A percentile compares a stretch with the other conserved stretches of the same genome.
These are phyloP conservation scores for Alviniconcha marisindica DNA, from an alignment of 1,140 invertebrate species.

Conservation along the genomic window DNA sequence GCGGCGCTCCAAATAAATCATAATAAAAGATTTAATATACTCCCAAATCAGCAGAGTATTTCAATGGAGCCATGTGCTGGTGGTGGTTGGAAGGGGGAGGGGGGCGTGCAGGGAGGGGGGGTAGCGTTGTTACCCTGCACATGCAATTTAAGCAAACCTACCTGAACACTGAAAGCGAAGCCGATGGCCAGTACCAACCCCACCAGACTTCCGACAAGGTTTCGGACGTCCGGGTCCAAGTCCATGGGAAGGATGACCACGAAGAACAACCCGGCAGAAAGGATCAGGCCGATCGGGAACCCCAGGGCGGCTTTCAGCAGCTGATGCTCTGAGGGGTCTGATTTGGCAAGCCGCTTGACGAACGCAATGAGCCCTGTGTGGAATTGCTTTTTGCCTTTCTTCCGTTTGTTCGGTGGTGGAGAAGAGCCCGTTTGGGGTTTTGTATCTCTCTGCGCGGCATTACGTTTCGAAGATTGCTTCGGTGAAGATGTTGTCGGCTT, in stretches of 20 bases:
- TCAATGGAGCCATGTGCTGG: too few species aligned
- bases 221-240: constrained; percentile 38
- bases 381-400: not conserved
- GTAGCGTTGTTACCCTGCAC: too few species aligned
- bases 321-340: constrained; percentile 40
- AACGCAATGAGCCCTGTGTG: not conserved
- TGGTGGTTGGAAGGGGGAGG: too few species aligned
- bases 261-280: constrained; percentile 45
- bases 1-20: too few species aligned
- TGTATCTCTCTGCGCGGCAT: too few species aligned
- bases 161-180: constrained; percentile 59
- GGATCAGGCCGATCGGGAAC: constrained; percentile 47
- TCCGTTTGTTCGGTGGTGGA: not conserved
- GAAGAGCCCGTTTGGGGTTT: not conserved
- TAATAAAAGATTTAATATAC: too few species aligned
- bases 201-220: constrained; percentile 48
- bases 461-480: not conserved
- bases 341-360: constrained; percentile 24
- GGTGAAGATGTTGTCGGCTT: not conserved
- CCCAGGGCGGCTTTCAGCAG: constrained; percentile 43
- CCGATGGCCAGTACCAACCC: constrained; percentile 55
- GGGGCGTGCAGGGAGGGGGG: too few species aligned
- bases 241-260: constrained; percentile 51
- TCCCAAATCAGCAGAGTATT: too few species aligned
- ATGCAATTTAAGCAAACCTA: constrained; percentile 32